Conservation (phyloP, 2,888 invertebrate genomes). For the Bellardia bayeri region DNA sequence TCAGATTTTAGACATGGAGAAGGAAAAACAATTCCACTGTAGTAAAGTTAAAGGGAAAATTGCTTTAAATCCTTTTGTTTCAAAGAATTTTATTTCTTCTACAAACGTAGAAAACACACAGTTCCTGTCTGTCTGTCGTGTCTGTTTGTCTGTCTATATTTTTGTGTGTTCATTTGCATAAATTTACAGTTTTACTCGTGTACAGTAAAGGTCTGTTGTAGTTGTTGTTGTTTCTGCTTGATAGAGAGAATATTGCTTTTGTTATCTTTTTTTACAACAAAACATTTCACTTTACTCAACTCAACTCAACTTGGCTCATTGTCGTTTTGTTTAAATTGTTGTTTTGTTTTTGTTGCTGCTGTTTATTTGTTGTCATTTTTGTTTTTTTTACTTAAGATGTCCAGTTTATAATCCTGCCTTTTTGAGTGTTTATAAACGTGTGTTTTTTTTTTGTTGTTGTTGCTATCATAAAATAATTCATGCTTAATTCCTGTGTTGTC, state of each 20-base stretch:
- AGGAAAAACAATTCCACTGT: not conserved
- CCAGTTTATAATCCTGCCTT: conserved; percentile 32
- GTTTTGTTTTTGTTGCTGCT: not conserved
- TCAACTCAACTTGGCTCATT: not conserved
- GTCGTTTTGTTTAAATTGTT: conserved; percentile 23
- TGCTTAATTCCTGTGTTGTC: conserved; percentile 44
- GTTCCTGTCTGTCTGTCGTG: conserved; percentile 13
- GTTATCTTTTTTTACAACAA: not conserved
- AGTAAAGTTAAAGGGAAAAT: not conserved
- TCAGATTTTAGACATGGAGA: not conserved
- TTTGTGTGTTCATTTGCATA: conserved; percentile 53
- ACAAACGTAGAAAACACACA: not conserved
- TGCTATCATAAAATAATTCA: conserved; percentile 20
- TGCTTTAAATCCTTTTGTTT: conserved; percentile 27
- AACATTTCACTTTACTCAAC: conserved; percentile 7
- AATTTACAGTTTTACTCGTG: conserved; percentile 52
- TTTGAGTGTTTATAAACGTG: not conserved
- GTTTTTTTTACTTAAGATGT: conserved; percentile 48
- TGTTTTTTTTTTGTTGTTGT: not conserved
- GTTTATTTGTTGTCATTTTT: conserved; percentile 25
- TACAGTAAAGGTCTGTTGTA: not conserved
- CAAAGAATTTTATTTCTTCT: conserved; percentile 5
- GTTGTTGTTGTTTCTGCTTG: conserved; percentile 1
- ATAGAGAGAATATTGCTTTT: not conserved
- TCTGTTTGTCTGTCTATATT: not conserved